Evolutionary conservation across 2,113 vertebrate genomes (phyloP), one percentile per base, ranked within the genome.

Genomic region (Epinephelus cyanopodus): DNA sequence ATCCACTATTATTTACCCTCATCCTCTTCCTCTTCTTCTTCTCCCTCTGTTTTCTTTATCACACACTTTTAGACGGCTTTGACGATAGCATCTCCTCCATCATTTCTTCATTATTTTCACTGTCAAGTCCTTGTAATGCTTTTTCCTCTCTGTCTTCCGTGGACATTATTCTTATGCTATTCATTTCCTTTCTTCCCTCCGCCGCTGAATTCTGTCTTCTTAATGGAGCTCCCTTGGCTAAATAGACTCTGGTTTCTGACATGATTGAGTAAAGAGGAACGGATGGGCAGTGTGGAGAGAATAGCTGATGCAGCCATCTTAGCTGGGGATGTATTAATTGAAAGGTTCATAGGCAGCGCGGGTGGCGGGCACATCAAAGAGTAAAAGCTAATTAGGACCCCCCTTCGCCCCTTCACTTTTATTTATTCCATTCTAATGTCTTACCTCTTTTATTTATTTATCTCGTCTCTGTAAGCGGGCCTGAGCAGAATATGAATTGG

Each of bases 291-390:
- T 45, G 79, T 74, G 85, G 83, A 85, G 79, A 89, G 92, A 93
- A 93, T 82, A 89, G 94, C 92, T 92, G 93, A 93, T 91, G 90
- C 87, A 87, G 93, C 90, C 91, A 81, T 92, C 89, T 92, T 86
- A 67, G 91, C 67, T 79, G 85, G 78, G 89, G 78, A 89, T 85
- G 80, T 80, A 80, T 91, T 95, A 92, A 94, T 94, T 94, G 93
- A 94, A 95, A 95, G 93, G 93, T 95, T 95, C 75, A 83, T 66
- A 87, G 90, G 91, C 86, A 76, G 81, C 65, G 33, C 63, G 75
- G 87, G 92, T 90, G 92, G 89, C 53, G 33, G 86, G 79, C 82
- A 90, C 95, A 92, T 96, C 93, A 95, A 95, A 95, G 93, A 81
- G 81, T 87, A 87, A 69, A 82, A 88, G 92, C 93, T 94, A 95